A percentile compares a stretch with the other conserved stretches of the same genome.
phyloP scores from a whole-genome alignment of 2,888 invertebrate species.

The Agapetus fuscipes region DNA sequence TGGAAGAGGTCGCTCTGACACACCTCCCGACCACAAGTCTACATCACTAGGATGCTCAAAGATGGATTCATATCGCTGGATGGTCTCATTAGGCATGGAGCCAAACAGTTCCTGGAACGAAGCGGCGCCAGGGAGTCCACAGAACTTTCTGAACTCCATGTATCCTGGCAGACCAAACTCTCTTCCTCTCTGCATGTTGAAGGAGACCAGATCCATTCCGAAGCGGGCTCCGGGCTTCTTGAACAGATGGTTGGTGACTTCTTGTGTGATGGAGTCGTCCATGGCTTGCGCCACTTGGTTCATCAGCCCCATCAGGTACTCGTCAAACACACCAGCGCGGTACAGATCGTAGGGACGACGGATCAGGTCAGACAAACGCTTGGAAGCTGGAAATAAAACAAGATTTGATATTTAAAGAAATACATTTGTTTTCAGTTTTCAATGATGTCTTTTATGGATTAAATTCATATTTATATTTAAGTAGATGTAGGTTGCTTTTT shows the following conservation, averaged over 20 bases:
- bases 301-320: conserved; percentile 87
- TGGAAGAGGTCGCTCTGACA: conserved; percentile 80
- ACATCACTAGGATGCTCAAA: conserved; percentile 88
- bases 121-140: conserved; percentile 70
- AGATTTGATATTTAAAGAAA: too few species aligned
- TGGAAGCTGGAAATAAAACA: conserved; percentile 57
- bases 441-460: too few species aligned
- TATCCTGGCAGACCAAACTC: conserved; percentile 88
- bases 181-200: conserved; percentile 88
- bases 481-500: too few species aligned
- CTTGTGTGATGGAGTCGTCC: conserved; percentile 86
- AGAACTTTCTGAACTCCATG: conserved; percentile 88
- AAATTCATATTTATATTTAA: too few species aligned
- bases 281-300: conserved; percentile 92
- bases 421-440: too few species aligned
- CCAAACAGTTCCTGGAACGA: conserved; percentile 74
- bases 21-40: conserved; percentile 91
- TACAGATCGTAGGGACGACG: conserved; percentile 84
- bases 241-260: conserved; percentile 88
- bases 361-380: conserved; percentile 78
- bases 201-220: conserved; percentile 84
- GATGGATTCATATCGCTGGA: conserved; percentile 70
- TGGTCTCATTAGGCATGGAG: conserved; percentile 82
- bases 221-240: conserved; percentile 66
- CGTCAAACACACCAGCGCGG: conserved; percentile 81